Evolutionary conservation across 1,140 invertebrate genomes (phyloP), one percentile per base, ranked within the genome.

Genomic region (Cotesia glomerata): DNA sequence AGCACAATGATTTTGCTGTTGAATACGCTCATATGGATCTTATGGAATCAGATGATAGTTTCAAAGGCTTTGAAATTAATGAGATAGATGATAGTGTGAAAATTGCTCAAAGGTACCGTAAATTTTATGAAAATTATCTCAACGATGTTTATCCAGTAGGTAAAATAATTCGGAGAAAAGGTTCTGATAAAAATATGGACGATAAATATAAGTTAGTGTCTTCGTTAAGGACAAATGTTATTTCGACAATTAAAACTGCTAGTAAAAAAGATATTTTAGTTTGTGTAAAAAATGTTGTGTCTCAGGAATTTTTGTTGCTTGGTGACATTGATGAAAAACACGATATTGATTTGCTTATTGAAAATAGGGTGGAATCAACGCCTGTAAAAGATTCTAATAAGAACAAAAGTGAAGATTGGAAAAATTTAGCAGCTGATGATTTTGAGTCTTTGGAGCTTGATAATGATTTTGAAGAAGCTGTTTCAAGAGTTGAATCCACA

Each of bases 261-360:
- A 45, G 26, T 65, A 62, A 62, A n/a, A 65, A 56, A 18, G 63
- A 71, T 45, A 52, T 71, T 5, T 58, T 71, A 35, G 14, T 45
- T 35, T 4, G 14, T 26, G 32, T 58, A n/a, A 18, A 58, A n/a
- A 54, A 32, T 52, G 39, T 71, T 8, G 14, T 5, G 8, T 8
- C 16, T 14, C 45, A 45, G 14, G 9, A 71, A 18, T 52, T 34
- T 4, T 35, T 34, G 2, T 14, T 71, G 3, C 11, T 49, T n/a
- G 39, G 49, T 18, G 26, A 64, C 11, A 59, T 51, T 14, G 14
- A 18, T n/a, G 35, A 7, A 32, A 14, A 62, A 39, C 59, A 63
- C 14, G 64, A 35, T 63, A 71, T 71, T 56, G 69, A 71, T 49
- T 7, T 14, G 9, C 34, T 71, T 49, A 9, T 72, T 39, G 34